Conservation (phyloP, 2,888 invertebrate species). For the Lacanobia oleracea region DNA sequence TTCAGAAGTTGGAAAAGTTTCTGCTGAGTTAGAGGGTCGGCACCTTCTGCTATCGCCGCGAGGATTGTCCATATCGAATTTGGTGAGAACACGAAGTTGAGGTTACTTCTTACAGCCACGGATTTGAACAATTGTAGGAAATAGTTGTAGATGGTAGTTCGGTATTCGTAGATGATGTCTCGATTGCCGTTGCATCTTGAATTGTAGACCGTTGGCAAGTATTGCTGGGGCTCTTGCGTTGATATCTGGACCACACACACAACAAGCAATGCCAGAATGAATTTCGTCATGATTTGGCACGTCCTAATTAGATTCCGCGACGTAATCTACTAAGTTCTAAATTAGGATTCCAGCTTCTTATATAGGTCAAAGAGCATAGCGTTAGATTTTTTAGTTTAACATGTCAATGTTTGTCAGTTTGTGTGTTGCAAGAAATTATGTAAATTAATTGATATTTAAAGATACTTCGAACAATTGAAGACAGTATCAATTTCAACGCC, state of each 20-base stretch:
- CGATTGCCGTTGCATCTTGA: slow-evolving; percentile 8
- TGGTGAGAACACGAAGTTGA: slow-evolving; percentile 51
- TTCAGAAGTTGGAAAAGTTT: slow-evolving; percentile 60
- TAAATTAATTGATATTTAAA: no score
- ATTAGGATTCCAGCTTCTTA: slow-evolving; percentile 17
- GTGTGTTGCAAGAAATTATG: not conserved
- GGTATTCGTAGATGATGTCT: slow-evolving; percentile 28
- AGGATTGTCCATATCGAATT: slow-evolving; percentile 53
- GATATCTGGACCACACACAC: slow-evolving; percentile 21
- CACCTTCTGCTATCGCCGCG: slow-evolving; percentile 61
- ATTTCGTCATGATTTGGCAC: slow-evolving; percentile 38
- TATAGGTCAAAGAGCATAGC: slow-evolving; percentile 21
- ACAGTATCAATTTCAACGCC: not conserved
- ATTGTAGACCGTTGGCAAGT: not conserved
- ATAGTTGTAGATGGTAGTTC: slow-evolving; percentile 34
- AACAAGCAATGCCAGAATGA: slow-evolving; percentile 15
- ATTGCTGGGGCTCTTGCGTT: slow-evolving; percentile 18
- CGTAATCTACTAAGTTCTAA: slow-evolving; percentile 14
- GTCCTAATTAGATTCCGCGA: slow-evolving; percentile 16
- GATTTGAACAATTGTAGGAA: slow-evolving; percentile 7
- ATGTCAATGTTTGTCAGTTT: not conserved
- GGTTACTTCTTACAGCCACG: slow-evolving; percentile 14
- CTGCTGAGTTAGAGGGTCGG: slow-evolving; percentile 44
- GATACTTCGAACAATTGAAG: not conserved
- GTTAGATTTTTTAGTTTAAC: not conserved